Evolutionary conservation across 2,888 invertebrate genomes (phyloP).

Genomic region (Brachylomia viminalis): DNA sequence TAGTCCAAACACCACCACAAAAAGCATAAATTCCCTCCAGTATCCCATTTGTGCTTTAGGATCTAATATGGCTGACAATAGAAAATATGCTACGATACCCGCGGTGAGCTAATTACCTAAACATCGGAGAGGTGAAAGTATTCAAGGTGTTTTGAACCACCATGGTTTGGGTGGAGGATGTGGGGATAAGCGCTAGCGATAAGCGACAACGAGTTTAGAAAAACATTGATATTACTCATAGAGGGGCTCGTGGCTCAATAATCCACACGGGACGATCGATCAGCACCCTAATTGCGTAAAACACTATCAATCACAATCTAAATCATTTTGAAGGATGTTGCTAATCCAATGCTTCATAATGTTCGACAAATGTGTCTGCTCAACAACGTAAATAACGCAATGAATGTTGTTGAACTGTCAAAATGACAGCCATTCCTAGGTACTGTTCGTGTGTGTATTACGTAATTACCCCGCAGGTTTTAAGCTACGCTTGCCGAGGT

Average conservation of each 20-base stretch:
- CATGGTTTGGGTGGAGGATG: slow-evolving; percentile 19
- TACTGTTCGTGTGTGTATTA: too few relatives aligned
- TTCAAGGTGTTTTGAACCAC: slow-evolving; percentile 37
- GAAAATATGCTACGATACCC: slow-evolving; percentile 43
- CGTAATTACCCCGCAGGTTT: too few relatives aligned
- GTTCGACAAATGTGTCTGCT: too few relatives aligned
- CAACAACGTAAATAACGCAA: too few relatives aligned
- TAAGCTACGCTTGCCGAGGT: background rate
- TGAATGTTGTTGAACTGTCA: too few relatives aligned
- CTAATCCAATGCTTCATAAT: too few relatives aligned
- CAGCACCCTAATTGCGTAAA: background rate
- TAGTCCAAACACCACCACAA: background rate
- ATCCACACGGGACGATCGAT: background rate
- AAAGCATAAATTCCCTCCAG: slow-evolving; percentile 2
- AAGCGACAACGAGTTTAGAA: slow-evolving; percentile 15
- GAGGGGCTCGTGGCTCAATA: background rate
- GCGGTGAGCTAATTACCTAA: slow-evolving; percentile 64
- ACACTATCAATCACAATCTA: too few relatives aligned
- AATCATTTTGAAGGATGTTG: too few relatives aligned
- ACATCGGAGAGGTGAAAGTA: slow-evolving; percentile 56
- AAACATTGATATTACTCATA: background rate
- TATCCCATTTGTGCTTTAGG: slow-evolving; percentile 39
- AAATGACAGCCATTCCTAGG: too few relatives aligned
- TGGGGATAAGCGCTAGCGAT: slow-evolving; percentile 17
- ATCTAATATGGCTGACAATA: slow-evolving; percentile 58